Evolutionary conservation across 2,113 vertebrate genomes (phyloP), one percentile per base, ranked within the genome.

Genomic region (Tetraodon nigroviridis): DNA sequence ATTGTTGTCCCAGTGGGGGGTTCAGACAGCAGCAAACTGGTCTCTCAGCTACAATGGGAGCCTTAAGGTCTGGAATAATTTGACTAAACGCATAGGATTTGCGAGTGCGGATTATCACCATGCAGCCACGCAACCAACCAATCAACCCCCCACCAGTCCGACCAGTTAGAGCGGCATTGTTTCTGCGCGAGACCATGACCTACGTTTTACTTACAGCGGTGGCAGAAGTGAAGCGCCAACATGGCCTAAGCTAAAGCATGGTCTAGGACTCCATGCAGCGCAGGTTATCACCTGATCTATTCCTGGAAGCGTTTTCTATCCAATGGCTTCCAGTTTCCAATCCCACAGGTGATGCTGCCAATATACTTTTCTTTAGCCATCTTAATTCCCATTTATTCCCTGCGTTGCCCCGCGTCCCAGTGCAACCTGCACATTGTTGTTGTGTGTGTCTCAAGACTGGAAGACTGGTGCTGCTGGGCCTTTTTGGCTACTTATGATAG

Each of bases 41-140:
- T 76, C 73, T 71, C 59, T 17, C 57, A 57, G 64, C 73, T 71
- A 86, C 86, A 87, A 87, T 86, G 75, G 71, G 72, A 80, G 77
- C 82, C 80, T 84, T 83, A 85, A 86, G 80, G 80, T 66, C 78
- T 75, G 75, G 74, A 87, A 86, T 89, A 84, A 89, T 86, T 85
- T 89, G 83, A 86, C 87, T 87, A 89, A 89, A 89, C 48, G 74
- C 72, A 65, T 48, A 64, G 79, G 86, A 89, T 86, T 89, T 89
- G 79, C 56, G 51, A 78, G 50, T 50, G 76, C 18, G 71, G 87
- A 89, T 89, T 86, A 87, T 84, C 86, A 81, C 58, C 66, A 55
- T 79, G 78, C 64, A 81, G 82, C 80, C 76, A 78, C 71, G 67
- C 78, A 85, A 85, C 62, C 54, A 44, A 64, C 65, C 83, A 84